Evolutionary conservation across 2,113 vertebrate genomes (phyloP).

Genomic region (Cercocebus atys): DNA sequence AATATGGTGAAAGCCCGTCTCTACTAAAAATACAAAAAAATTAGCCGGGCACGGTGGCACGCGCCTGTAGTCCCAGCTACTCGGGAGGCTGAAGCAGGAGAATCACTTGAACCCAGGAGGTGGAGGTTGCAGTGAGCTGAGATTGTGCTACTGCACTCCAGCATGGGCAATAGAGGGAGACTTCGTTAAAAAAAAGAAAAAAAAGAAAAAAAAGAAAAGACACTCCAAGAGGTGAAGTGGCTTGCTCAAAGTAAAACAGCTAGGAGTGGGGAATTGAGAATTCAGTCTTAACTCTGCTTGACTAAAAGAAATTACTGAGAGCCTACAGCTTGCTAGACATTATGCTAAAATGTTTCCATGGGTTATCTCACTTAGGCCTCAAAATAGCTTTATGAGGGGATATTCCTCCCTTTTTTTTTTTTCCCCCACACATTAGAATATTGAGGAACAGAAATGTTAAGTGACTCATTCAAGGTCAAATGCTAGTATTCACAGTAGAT

Average conservation of each 20-base stretch:
- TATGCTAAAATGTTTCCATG: slow-evolving; percentile 45
- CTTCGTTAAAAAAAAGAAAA: too few relatives aligned
- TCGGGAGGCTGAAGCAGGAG: too few relatives aligned
- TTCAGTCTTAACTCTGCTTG: slow-evolving; percentile 35
- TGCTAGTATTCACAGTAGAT: neutral
- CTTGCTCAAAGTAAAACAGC: slow-evolving; percentile 41
- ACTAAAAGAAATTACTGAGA: slow-evolving; percentile 43
- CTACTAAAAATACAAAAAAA: too few relatives aligned
- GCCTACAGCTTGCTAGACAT: neutral
- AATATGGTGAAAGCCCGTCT: too few relatives aligned
- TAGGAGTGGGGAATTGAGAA: slow-evolving; percentile 1
- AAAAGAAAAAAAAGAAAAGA: neutral
- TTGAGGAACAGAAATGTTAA: slow-evolving; percentile 40
- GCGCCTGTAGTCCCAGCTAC: too few relatives aligned
- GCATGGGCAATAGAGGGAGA: too few relatives aligned
- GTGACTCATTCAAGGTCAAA: slow-evolving; percentile 22
- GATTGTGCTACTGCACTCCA: too few relatives aligned
- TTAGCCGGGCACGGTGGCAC: too few relatives aligned
- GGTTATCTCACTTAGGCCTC: slow-evolving; percentile 58
- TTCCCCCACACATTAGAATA: neutral
- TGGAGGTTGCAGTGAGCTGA: too few relatives aligned
- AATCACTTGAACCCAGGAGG: too few relatives aligned
- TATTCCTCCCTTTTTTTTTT: neutral
- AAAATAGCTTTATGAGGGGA: slow-evolving; percentile 11
- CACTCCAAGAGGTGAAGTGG: slow-evolving; percentile 34